A percentile compares a stretch with the other conserved stretches of the same genome.
Conservation (phyloP, 2,113 vertebrate species). For the Tichodroma muraria region DNA sequence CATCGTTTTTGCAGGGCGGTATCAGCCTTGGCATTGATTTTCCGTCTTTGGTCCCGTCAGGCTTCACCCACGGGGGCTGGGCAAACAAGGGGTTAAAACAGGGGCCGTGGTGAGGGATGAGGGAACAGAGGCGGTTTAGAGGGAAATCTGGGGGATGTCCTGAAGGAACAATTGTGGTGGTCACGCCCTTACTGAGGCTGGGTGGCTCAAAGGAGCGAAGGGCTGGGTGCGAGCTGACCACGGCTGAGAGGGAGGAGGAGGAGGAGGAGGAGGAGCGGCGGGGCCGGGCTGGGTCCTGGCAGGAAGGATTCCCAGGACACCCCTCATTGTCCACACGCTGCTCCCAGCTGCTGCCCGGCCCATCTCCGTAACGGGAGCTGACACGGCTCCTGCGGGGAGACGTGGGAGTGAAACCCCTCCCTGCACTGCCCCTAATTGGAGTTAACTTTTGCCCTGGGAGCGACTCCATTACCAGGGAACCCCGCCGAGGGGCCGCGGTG, state of each 20-base stretch:
- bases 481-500: not conserved
- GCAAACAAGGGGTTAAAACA: not conserved
- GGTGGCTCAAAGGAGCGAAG: rapidly evolving
- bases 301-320: not conserved
- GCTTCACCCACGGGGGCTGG: not conserved
- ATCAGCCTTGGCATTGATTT: not conserved
- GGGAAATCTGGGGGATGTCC: rapidly evolving
- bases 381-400: not conserved
- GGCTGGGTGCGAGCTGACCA: not conserved
- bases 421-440: not conserved
- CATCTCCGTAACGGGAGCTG: conserved; percentile 39
- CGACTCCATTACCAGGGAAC: conserved; percentile 6
- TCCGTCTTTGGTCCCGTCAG: not conserved
- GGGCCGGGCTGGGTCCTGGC: not conserved
- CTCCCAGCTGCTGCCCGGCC: conserved; percentile 13
- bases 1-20: not conserved
- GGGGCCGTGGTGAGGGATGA: not conserved
- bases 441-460: conserved; percentile 43
- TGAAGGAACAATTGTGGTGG: not conserved
- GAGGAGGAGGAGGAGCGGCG: not conserved
- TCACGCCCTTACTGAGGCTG: not conserved
- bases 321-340: not conserved
- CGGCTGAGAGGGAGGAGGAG: not conserved
- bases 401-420: not conserved
- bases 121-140: rapidly evolving